Evolutionary conservation across 2,888 invertebrate species (phyloP), one percentile per base, ranked within the genome.

Genomic region (Scrobipalpa costella): DNA sequence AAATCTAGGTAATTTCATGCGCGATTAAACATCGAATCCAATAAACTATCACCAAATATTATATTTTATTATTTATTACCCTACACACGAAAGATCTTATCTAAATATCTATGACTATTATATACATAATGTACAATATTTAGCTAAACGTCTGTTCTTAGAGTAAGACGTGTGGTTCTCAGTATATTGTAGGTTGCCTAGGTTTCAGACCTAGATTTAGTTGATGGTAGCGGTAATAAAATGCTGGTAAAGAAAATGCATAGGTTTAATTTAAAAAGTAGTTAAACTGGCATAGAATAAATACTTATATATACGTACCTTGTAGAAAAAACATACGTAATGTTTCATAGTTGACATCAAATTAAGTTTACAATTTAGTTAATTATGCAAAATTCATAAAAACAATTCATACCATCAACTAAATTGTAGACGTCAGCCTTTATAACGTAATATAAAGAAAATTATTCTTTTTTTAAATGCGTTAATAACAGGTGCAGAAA

Each of bases 51-150:
- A 15, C n/a, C 2, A n/a, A 11, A 13, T 15, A 15, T 44, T 44
- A 5, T 27, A 44, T 38, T 5, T 11, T 44, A 44, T 44, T 27
- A 11, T 21, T 13, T 13, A 27, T 52, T 21, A 21, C 50, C 50
- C 50, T 52, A 52, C 21, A 52, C 50, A 52, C 21, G 13, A 34
- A 76, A 68, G 72, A 72, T 69, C 82, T 85, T 69, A 74, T 66
- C 83, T 87, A 80, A 76, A 75, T 78, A 77, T 75, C 83, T 90
- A 88, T 78, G 69, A 77, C 85, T 88, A 87, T 78, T 86, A 87
- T 89, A 84, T 89, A 89, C 89, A 89, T 76, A 87, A 86, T 88
- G 79, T 89, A 89, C 88, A 88, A 78, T 78, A 77, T 77, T 79
- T 73, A 69, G 64, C 75, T 77, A 79, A 73, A 69, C 69, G 66